Evolutionary conservation across 2,888 invertebrate species (phyloP).

Genomic region (Ophion slaviceki): DNA sequence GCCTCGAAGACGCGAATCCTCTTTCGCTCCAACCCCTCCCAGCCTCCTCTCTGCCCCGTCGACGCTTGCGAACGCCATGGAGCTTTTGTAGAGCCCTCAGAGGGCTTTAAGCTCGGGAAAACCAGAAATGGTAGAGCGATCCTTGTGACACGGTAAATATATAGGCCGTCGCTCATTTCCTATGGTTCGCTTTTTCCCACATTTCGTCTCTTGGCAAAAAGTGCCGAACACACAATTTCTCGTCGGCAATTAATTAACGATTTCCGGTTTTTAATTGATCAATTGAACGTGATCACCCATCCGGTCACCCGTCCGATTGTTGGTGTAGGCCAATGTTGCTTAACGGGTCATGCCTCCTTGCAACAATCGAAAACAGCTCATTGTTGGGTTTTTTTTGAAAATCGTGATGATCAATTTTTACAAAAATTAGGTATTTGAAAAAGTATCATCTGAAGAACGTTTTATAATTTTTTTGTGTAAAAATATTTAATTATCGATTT

Average conservation of each 20-base stretch:
- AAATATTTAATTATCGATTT: too few relatives aligned
- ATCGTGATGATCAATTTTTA: too few relatives aligned
- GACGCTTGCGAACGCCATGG: conserved; percentile 51
- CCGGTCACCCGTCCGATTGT: too few relatives aligned
- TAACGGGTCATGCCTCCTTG: too few relatives aligned
- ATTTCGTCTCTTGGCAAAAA: background rate
- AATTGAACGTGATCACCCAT: background rate
- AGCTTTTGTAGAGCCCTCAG: conserved; percentile 64
- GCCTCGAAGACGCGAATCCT: conserved; percentile 68
- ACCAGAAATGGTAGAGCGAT: conserved; percentile 67
- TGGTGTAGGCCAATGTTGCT: background rate
- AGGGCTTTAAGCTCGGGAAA: conserved; percentile 66
- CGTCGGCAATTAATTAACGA: background rate
- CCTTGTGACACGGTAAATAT: conserved; percentile 51
- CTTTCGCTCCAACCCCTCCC: conserved; percentile 70
- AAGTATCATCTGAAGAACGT: too few relatives aligned
- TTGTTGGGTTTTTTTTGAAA: too few relatives aligned
- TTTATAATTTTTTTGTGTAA: too few relatives aligned
- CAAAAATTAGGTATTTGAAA: too few relatives aligned
- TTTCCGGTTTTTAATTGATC: background rate
- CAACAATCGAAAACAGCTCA: too few relatives aligned
- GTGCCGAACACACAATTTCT: background rate
- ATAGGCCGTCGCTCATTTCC: conserved; percentile 6
- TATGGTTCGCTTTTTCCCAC: background rate
- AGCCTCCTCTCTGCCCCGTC: background rate